Base-by-base conservation (phyloP, 2,888 invertebrate genomes). In the Conops quadrifasciatus region DNA sequence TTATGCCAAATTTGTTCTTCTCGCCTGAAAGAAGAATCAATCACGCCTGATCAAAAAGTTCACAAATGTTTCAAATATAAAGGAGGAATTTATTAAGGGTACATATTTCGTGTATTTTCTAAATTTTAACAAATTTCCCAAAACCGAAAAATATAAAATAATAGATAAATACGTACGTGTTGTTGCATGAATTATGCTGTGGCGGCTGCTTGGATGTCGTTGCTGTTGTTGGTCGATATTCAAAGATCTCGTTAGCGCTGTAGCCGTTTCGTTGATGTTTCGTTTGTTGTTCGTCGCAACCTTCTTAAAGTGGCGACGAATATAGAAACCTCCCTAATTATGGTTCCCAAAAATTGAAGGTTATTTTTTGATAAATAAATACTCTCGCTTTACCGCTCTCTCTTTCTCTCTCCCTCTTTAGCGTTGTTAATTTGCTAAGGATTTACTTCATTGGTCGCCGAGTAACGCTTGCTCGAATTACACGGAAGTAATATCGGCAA, bases 391-490 rank as follows among this genome's bases (percentile, higher is more conserved):
- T 45, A n/a, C n/a, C n/a, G n/a, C n/a, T n/a, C n/a, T n/a, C n/a
- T n/a, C n/a, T n/a, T n/a, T n/a, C n/a, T n/a, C n/a, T n/a, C n/a
- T n/a, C n/a, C n/a, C 15, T 60, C 28, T 21, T 53, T 21, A 1
- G 43, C 30, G 15, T 19, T 49, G 60, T 68, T 11, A 43, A 19
- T 58, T 67, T 51, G 49, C 56, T 73, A 63, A 63, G 71, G 36
- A 36, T 36, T 36, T 71, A 74, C 71, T 75, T 72, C 74, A 74
- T 74, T 77, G 74, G 71, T 43, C 63, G 58, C 43, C 59, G 58
- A 16, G 77, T 72, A 72, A 74, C 75, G 77, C 76, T 65, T 66
- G 75, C 74, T 77, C 76, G 59, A 59, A 73, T 77, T 77, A 75
- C 77, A 76, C 75, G 77, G 77, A 77, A 77, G 77, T 76, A 74